Percentiles rank a stretch among this genome's conserved stretches.
Conservation (phyloP, 2,797 vertebrate genomes). For the Cebuella pygmaea region DNA sequence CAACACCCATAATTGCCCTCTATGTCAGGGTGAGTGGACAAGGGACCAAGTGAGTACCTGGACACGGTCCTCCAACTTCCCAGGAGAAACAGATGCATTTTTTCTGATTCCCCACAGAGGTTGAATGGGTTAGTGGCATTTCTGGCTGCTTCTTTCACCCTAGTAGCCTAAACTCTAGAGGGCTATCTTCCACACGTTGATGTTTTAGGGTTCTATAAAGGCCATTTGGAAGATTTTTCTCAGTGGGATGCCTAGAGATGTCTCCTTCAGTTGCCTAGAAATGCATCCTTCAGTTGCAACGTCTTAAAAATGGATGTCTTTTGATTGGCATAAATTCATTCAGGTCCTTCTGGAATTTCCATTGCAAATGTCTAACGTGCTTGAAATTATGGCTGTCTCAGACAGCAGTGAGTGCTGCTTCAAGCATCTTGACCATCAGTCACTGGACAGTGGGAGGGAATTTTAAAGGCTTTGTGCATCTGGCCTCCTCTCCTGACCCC, state of each 20-base stretch:
- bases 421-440: neutral
- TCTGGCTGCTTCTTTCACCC: neutral
- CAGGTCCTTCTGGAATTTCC: neutral
- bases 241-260: neutral
- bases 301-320: slow-evolving; percentile 26
- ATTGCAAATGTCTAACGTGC: neutral
- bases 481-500: neutral
- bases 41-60: neutral
- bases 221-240: slow-evolving; percentile 23
- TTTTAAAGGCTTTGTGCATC: neutral
- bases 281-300: slow-evolving; percentile 10
- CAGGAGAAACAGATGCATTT: neutral
- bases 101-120: neutral
- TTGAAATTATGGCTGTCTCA: neutral
- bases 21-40: neutral
- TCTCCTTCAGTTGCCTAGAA: slow-evolving; percentile 24
- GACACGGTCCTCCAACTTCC: neutral
- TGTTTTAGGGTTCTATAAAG: neutral
- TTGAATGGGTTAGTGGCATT: neutral
- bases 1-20: neutral
- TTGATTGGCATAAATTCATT: slow-evolving; percentile 40
- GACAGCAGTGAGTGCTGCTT: neutral
- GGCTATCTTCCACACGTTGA: neutral
- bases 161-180: neutral
- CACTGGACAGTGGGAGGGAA: neutral